Conservation (phyloP, 2,888 invertebrate species). For the Drosophila neutralis region DNA sequence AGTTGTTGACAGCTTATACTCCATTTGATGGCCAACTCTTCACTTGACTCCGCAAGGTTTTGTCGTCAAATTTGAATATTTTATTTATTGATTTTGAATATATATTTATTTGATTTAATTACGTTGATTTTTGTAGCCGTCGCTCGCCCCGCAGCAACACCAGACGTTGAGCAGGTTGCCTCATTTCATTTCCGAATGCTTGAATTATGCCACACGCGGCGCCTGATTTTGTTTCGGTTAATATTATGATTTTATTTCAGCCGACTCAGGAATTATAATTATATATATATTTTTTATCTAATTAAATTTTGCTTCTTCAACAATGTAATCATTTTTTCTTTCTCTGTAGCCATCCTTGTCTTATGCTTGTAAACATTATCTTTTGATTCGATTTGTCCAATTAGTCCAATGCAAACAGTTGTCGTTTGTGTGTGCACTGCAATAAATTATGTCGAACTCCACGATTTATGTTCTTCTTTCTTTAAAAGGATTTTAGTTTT, state of each 20-base stretch:
- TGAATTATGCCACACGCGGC: constrained; percentile 22
- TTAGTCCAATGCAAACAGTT: constrained; percentile 32
- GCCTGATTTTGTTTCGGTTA: constrained; percentile 45
- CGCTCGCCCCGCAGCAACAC: constrained; percentile 71
- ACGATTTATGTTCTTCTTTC: constrained; percentile 30
- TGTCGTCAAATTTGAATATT: background rate
- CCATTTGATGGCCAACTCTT: no score
- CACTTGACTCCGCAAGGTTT: no score
- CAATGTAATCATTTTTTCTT: constrained; percentile 22
- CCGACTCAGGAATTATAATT: constrained; percentile 66
- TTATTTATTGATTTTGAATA: constrained; percentile 41
- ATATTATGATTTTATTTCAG: constrained; percentile 61
- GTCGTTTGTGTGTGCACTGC: constrained; percentile 19
- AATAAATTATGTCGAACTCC: constrained; percentile 65
- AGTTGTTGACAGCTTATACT: no score
- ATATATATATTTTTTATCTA: constrained; percentile 21
- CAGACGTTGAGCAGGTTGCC: constrained; percentile 73
- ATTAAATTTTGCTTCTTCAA: constrained; percentile 6
- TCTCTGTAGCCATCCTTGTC: constrained; percentile 23
- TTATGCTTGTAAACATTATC: constrained; percentile 29
- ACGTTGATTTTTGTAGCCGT: constrained; percentile 71
- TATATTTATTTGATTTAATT: constrained; percentile 45
- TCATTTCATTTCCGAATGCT: constrained; percentile 41
- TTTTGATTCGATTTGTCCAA: constrained; percentile 14
- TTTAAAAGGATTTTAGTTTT: constrained; percentile 52